A percentile compares a stretch with the other conserved stretches of the same genome.
Conservation (phyloP, 2,113 vertebrate species). For the Phylloscopus trochilus region DNA sequence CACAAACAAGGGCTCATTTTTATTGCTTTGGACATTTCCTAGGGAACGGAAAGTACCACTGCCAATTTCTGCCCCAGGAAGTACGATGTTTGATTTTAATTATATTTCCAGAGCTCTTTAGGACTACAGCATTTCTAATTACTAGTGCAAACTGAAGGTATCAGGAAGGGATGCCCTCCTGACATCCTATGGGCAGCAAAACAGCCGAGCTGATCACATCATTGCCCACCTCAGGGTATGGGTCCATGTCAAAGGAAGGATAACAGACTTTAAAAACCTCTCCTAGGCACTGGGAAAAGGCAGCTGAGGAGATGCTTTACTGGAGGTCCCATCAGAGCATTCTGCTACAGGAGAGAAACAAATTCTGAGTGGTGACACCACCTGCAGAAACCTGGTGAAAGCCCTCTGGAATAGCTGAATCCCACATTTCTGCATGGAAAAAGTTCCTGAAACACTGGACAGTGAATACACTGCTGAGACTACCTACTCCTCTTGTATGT, state of each 20-base stretch:
- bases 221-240: not conserved
- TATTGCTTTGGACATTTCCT: not conserved
- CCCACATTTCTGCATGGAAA: not conserved
- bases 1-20: not conserved
- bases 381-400: not conserved
- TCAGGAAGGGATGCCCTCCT: not conserved
- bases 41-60: not conserved
- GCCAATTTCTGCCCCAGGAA: conserved; percentile 1
- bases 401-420: not conserved
- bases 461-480: not conserved
- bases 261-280: not conserved
- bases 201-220: not conserved
- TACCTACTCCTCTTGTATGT: not conserved
- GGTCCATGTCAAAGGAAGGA: not conserved
- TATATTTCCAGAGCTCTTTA: not conserved
- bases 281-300: not conserved
- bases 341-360: not conserved
- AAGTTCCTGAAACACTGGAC: not conserved
- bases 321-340: not conserved
- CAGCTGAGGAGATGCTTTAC: not conserved
- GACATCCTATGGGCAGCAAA: not conserved
- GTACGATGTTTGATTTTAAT: conserved; percentile 27
- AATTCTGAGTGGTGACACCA: not conserved
- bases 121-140: not conserved
- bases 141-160: not conserved